Conservation (phyloP, 1,140 invertebrate genomes). For the Vanessa atalanta region DNA sequence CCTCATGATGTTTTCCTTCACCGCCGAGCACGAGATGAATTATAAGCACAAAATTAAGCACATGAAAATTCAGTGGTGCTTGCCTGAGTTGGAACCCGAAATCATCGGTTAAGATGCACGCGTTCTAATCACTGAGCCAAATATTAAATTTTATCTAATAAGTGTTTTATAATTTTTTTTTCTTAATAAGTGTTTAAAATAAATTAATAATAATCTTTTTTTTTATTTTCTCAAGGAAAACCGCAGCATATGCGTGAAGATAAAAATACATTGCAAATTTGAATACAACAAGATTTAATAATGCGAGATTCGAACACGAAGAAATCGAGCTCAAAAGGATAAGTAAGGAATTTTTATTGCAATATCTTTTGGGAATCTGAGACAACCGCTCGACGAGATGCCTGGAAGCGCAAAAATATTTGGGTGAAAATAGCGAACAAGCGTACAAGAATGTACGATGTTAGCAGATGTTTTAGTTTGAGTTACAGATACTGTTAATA, state of each 20-base stretch:
- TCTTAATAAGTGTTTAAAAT: too few species aligned
- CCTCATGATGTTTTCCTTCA: too few species aligned
- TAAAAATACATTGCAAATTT: conserved; percentile 20
- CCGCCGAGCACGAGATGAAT: too few species aligned
- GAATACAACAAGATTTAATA: conserved; percentile 33
- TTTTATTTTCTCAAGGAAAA: too few species aligned
- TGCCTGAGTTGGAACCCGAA: too few species aligned
- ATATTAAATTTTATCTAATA: too few species aligned
- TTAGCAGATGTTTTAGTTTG: conserved; percentile 3
- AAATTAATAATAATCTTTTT: too few species aligned
- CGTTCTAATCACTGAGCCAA: too few species aligned
- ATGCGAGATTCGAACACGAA: conserved; percentile 31
- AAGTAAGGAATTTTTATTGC: conserved; percentile 38
- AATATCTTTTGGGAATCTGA: conserved; percentile 45
- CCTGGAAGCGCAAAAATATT: conserved; percentile 22
- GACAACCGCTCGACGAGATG: conserved; percentile 28
- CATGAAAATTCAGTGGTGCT: too few species aligned
- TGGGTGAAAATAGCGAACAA: conserved; percentile 6
- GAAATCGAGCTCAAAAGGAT: conserved; percentile 34
- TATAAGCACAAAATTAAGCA: too few species aligned
- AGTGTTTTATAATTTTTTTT: too few species aligned
- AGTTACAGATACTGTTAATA: neutral
- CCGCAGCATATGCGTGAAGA: neutral
- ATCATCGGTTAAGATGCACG: too few species aligned
- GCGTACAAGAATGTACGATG: conserved; percentile 9